Percentiles rank a stretch among this genome's conserved stretches.
These are phyloP conservation scores for Brachionus plicatilis DNA, from an alignment of 1,140 invertebrate genomes.

Conservation along the genomic window DNA sequence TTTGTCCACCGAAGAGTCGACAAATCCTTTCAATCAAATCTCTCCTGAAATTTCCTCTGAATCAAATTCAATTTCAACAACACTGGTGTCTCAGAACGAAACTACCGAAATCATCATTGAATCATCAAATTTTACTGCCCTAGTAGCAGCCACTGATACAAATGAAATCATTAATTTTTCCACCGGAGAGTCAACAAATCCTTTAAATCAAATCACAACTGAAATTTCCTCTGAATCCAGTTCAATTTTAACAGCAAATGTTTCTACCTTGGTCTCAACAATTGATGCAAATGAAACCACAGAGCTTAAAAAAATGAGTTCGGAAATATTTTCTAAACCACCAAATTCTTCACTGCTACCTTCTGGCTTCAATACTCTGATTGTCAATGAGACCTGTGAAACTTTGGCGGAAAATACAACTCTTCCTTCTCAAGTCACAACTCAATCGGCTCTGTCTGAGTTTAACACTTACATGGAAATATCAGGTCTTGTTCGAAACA, in stretches of 20 bases:
- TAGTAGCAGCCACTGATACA: too few species aligned
- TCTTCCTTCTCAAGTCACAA: not conserved
- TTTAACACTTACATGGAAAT: not conserved
- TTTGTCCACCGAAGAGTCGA: not conserved
- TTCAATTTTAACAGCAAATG: not conserved
- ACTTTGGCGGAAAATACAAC: not conserved
- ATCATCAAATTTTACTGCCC: too few species aligned
- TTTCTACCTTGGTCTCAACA: not conserved
- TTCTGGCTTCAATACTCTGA: not conserved
- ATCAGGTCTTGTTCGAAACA: not conserved
- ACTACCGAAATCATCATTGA: too few species aligned
- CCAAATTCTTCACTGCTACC: not conserved
- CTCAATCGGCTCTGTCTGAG: not conserved
- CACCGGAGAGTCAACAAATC: not conserved
- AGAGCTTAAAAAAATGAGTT: not conserved
- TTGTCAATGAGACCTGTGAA: not conserved
- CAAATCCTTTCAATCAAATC: not conserved
- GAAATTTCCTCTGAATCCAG: not conserved
- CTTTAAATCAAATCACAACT: not conserved
- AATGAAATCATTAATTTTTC: too few species aligned
- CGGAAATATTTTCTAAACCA: not conserved
- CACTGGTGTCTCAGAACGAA: too few species aligned
- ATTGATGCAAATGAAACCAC: not conserved
- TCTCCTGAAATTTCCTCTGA: not conserved
- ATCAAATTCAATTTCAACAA: too few species aligned